phyloP scores from a whole-genome alignment of 2,888 invertebrate genomes.

The Lasioglossum figueresi region DNA sequence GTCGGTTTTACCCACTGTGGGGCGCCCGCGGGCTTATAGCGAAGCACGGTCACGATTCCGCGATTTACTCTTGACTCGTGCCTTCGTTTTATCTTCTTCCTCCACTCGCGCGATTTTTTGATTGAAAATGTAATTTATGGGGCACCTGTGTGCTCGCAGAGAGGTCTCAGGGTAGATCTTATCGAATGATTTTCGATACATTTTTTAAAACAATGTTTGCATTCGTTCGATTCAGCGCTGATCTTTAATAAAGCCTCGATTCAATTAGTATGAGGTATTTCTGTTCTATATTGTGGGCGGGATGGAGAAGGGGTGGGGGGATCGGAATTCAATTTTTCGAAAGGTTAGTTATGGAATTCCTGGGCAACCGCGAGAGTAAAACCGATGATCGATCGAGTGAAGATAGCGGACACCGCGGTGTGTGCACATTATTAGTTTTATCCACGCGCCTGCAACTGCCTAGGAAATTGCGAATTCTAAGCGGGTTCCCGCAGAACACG shows the following conservation, averaged over 20 bases:
- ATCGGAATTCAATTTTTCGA: slow-evolving; percentile 17
- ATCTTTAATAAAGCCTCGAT: not conserved
- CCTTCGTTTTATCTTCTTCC: not conserved
- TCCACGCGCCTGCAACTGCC: not conserved
- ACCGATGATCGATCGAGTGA: slow-evolving; percentile 13
- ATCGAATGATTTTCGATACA: no score
- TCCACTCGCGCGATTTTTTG: not conserved
- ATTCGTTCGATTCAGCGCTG: no score
- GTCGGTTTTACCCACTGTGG: no score
- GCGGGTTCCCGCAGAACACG: slow-evolving; percentile 1
- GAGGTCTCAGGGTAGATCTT: not conserved
- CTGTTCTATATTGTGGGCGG: not conserved
- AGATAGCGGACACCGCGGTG: not conserved
- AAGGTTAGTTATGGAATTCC: not conserved
- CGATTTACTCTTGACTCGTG: not conserved
- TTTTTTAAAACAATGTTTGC: not conserved
- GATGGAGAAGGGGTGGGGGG: not conserved
- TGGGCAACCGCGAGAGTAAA: not conserved
- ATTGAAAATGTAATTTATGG: not conserved
- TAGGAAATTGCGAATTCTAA: slow-evolving; percentile 35
- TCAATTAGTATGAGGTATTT: not conserved
- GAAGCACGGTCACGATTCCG: not conserved
- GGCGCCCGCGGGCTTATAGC: not conserved
- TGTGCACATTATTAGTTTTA: slow-evolving; percentile 25
- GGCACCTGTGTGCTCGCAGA: not conserved